These are phyloP conservation scores for Sitobion miscanthi DNA, from an alignment of 1,140 invertebrate species.

Conservation along the genomic window DNA sequence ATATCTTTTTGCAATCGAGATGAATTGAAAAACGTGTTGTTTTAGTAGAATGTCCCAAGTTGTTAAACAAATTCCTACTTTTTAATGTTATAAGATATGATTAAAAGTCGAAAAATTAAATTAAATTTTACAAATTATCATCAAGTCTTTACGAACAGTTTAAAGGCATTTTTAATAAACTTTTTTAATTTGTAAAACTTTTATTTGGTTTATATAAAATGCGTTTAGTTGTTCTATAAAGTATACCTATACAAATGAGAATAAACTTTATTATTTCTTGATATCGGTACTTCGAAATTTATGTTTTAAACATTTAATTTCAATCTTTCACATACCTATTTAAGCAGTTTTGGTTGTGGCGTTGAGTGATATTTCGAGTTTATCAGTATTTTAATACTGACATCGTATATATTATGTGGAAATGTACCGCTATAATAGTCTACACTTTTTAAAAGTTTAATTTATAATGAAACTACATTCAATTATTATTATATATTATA, in stretches of 20 bases:
- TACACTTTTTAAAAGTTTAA: background rate
- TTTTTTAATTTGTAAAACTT: background rate
- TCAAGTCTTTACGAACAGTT: background rate
- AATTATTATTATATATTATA: background rate
- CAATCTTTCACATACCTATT: background rate
- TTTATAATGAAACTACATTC: background rate
- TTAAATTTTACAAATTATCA: background rate
- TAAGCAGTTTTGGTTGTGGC: background rate
- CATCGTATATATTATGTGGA: background rate
- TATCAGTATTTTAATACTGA: background rate
- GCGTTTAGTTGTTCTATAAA: background rate
- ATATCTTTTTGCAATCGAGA: background rate
- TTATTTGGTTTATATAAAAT: background rate
- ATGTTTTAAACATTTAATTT: conserved; percentile 10
- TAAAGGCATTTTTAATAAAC: background rate
- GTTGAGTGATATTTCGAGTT: conserved; percentile 7
- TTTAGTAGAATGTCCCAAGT: background rate
- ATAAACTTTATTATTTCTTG: background rate
- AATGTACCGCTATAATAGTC: background rate
- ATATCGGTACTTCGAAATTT: background rate
- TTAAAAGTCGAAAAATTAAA: background rate
- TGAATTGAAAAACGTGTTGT: background rate
- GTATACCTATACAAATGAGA: background rate
- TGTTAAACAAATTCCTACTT: background rate
- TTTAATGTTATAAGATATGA: background rate